Base-by-base conservation (phyloP, 2,888 invertebrate species). In the Gibbula magus region DNA sequence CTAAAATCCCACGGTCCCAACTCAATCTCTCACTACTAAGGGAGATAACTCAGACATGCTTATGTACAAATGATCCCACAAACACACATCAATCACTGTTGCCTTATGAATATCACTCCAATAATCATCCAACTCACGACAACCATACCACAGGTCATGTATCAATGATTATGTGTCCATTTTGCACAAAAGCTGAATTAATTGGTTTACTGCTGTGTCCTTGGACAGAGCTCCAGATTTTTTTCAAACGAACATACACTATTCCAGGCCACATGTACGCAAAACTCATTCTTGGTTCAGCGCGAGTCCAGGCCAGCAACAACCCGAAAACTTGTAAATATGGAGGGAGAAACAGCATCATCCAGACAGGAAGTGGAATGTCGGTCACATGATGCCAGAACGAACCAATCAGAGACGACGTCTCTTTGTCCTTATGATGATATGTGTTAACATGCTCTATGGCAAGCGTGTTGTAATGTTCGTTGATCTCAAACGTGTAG, bases 401-500 rank as follows among this genome's bases (percentile, higher is more conserved):
- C 10, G 80, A 73, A 13, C 77, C 81, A 22, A 85, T 79, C 29
- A 80, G 74, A 35, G 81, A 81, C 75, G 39, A 79, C 66, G 75
- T 80, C 51, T 32, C 45, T 53, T 79, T 79, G 77, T 54, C 52
- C 51, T 61, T 79, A 1, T 45, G 45, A 81, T 90, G 91, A 79
- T 87, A 89, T 35, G 83, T 83, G 32, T 89, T 86, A 1, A 88
- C 85, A 84, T 91, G 91, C 56, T 92, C 91, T 32, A 92, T 56
- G 0, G 91, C 91, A 83, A 87, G 88, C 18, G 78, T 80, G 80
- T 90, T 91, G 84, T 88, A 92, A 22, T 86, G 86, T 20, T 90
- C 89, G 81, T 88, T 90, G 53, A 92, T 89, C 79, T 91, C 91
- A 86, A 92, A 92, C 56, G 91, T 83, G 81, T 92, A 92, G 81